phyloP scores from a whole-genome alignment of 2,113 vertebrate genomes.

The Myrmecobius fasciatus region DNA sequence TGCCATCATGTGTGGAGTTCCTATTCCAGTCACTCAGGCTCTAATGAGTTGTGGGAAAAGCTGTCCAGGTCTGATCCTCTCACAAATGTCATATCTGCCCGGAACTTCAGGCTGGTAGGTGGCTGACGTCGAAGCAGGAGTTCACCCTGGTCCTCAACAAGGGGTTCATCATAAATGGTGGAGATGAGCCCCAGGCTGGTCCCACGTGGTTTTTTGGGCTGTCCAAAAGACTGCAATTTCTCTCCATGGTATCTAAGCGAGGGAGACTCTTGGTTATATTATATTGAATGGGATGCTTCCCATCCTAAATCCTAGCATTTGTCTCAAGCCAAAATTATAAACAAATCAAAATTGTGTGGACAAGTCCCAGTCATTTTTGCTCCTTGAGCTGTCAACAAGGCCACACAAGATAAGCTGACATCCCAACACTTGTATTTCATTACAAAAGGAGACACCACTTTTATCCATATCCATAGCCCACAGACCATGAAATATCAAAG shows the following conservation, averaged over 20 bases:
- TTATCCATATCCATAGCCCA: not conserved
- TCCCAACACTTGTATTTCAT: not conserved
- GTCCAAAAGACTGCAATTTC: slow-evolving; percentile 87
- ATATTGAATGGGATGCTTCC: not conserved
- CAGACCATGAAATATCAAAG: not conserved
- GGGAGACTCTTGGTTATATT: not conserved
- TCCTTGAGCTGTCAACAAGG: not conserved
- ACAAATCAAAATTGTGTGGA: slow-evolving; percentile 18
- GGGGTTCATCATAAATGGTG: slow-evolving; percentile 92
- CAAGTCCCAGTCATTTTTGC: not conserved
- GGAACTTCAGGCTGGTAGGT: slow-evolving; percentile 92
- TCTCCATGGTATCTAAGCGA: slow-evolving; percentile 94
- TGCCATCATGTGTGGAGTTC: not conserved
- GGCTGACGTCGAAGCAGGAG: slow-evolving; percentile 90
- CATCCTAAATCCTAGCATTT: not conserved
- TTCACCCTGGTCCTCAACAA: slow-evolving; percentile 89
- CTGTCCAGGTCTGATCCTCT: not conserved
- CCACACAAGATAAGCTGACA: not conserved
- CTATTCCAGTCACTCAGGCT: slow-evolving; percentile 37
- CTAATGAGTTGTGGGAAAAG: slow-evolving; percentile 42
- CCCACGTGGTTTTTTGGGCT: slow-evolving; percentile 84
- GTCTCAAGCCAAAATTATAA: slow-evolving; percentile 18
- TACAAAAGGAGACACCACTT: not conserved
- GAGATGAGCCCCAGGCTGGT: slow-evolving; percentile 86
- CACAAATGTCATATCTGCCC: slow-evolving; percentile 81